Evolutionary conservation across 2,888 invertebrate genomes (phyloP), one percentile per base, ranked within the genome.

Genomic region (Unio pictorum): DNA sequence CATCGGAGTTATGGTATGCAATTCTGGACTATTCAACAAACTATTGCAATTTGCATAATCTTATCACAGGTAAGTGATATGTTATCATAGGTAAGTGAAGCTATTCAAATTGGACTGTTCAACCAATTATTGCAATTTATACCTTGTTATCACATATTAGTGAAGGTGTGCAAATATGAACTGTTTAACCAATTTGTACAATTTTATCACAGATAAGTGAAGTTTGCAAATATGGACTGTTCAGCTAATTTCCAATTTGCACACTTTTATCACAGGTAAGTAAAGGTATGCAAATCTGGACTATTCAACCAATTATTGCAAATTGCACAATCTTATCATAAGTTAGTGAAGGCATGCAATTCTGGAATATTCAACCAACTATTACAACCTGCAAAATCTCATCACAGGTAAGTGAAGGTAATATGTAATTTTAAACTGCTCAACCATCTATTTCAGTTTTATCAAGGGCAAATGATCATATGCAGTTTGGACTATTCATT

Each of bases 1-100:
- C 78, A 3, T 88, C 88, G 15, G 81, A 87, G 66, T 82, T 83
- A 0, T 89, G 89, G 89, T 89, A 88, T 75, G 89, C 89, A 55
- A 75, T 87, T 2, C 74, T 45, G 45, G 89, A 89, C 69, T 83
- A 80, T 72, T 81, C 86, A 26, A 88, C 88, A 18, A 89, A 89
- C 76, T 89, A 88, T 76, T 89, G 89, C 66, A 89, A 89, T 67
- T 81, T 89, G 57, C 79, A 83, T 63, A 89, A 89, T 74, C 77
- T 89, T 3, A 82, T 88, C n/a, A 82, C 80, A 74, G 88, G 88
- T 87, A 74, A 68, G 69, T 30, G 30, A 61, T 20, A 18, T n/a
- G n/a, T 23, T 57, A 23, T n/a, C 20, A 58, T 11, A 58, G 1
- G 7, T 58, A 58, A n/a, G 58, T 23, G 58, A 34, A 34, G 7